Evolutionary conservation across 2,888 invertebrate genomes (phyloP).

Genomic region (Leistus spinibarbis): DNA sequence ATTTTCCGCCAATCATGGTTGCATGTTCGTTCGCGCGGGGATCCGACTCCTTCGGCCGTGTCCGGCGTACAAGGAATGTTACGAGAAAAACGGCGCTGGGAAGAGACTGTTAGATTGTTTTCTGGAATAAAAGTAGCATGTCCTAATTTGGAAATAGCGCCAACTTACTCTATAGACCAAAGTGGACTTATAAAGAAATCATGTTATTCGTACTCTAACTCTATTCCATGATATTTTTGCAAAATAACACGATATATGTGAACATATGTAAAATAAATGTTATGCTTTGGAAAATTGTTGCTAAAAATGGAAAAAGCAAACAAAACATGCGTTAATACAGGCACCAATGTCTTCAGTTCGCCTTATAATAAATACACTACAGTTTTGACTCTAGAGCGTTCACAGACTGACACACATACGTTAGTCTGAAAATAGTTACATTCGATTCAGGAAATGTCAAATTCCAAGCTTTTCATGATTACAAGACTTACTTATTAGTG

Average conservation of each 20-base stretch:
- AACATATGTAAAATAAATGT: too few species aligned
- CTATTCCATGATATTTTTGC: neutral
- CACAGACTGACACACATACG: too few species aligned
- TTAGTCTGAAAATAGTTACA: too few species aligned
- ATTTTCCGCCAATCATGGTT: constrained; percentile 17
- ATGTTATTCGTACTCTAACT: neutral
- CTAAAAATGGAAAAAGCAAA: too few species aligned
- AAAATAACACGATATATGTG: neutral
- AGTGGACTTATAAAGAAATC: neutral
- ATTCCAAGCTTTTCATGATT: too few species aligned
- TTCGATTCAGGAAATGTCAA: too few species aligned
- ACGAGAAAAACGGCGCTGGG: neutral
- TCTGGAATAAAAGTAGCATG: constrained; percentile 29
- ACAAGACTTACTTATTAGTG: too few species aligned
- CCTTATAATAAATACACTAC: too few species aligned
- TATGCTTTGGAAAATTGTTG: too few species aligned
- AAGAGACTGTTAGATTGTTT: constrained; percentile 30
- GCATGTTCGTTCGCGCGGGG: neutral
- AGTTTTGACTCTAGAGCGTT: too few species aligned
- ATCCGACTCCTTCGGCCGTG: constrained; percentile 3
- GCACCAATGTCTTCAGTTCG: too few species aligned
- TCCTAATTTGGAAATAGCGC: constrained; percentile 33
- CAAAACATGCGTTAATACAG: too few species aligned
- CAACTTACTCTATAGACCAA: neutral
- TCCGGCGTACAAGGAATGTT: neutral